These are phyloP conservation scores for Hylaea fasciaria DNA, from an alignment of 2,888 invertebrate genomes.

Conservation along the genomic window DNA sequence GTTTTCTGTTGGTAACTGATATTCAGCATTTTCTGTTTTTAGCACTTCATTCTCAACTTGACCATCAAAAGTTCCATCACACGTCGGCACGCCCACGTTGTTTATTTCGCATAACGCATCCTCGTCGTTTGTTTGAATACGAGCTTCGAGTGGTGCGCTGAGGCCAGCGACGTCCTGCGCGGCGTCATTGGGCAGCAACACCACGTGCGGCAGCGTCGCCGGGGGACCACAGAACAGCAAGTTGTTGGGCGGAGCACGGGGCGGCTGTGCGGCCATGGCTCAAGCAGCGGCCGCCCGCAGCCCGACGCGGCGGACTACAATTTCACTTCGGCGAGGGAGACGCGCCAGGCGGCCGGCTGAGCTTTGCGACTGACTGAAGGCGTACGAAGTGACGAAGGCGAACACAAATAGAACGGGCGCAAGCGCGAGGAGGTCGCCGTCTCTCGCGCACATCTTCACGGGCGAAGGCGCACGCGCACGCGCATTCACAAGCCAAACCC, in stretches of 20 bases:
- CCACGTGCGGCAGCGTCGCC: slow-evolving; percentile 78
- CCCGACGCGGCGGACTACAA: slow-evolving; percentile 72
- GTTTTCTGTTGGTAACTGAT: slow-evolving; percentile 57
- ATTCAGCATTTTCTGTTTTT: slow-evolving; percentile 54
- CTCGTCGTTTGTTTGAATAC: slow-evolving; percentile 66
- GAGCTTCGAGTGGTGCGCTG: slow-evolving; percentile 52
- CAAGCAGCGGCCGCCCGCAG: slow-evolving; percentile 68
- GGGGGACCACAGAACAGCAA: slow-evolving; percentile 80
- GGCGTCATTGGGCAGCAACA: slow-evolving; percentile 78
- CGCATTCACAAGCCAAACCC: slow-evolving; percentile 80
- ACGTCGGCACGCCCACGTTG: slow-evolving; percentile 79
- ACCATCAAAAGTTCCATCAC: slow-evolving; percentile 61
- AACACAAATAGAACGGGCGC: slow-evolving; percentile 84
- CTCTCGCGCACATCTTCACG: slow-evolving; percentile 84
- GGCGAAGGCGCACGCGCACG: slow-evolving; percentile 82
- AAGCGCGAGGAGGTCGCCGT: slow-evolving; percentile 83
- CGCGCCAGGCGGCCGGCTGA: slow-evolving; percentile 81
- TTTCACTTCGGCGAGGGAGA: slow-evolving; percentile 67
- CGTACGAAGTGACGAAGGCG: slow-evolving; percentile 83
- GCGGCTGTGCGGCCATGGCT: slow-evolving; percentile 81
- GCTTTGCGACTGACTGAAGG: slow-evolving; percentile 83
- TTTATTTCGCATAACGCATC: slow-evolving; percentile 76
- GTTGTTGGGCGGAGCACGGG: slow-evolving; percentile 81
- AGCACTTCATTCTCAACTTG: slow-evolving; percentile 56
- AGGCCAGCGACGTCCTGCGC: slow-evolving; percentile 50